Conservation (phyloP, 1,140 invertebrate genomes). For the Drosophila chauvacae region DNA sequence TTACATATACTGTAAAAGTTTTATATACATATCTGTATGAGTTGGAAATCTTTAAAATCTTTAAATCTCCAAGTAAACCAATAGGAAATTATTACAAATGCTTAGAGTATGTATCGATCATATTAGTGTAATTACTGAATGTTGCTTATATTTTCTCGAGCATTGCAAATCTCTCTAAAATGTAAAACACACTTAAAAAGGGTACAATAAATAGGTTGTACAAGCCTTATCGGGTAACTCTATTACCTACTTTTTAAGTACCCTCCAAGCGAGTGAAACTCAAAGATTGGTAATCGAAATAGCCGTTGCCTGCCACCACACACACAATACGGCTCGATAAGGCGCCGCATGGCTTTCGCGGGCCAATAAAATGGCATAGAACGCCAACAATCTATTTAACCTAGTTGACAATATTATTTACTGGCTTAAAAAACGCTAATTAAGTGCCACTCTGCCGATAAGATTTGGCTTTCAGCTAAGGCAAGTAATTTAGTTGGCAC, state of each 20-base stretch:
- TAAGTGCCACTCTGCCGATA: conserved; percentile 48
- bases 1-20: not conserved
- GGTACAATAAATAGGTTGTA: conserved; percentile 23
- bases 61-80: too few species aligned
- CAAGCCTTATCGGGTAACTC: conserved; percentile 30
- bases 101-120: not conserved
- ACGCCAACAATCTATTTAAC: conserved; percentile 29
- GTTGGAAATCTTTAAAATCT: too few species aligned
- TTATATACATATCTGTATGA: not conserved
- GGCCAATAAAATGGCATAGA: conserved; percentile 7
- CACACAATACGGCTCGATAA: conserved; percentile 43
- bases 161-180: not conserved
- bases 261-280: conserved; percentile 22
- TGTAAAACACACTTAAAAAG: conserved; percentile 2
- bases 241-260: conserved; percentile 30
- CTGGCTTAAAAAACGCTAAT: conserved; percentile 49
- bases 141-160: not conserved
- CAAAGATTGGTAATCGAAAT: conserved; percentile 32
- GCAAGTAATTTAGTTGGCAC: conserved; percentile 24
- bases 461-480: conserved; percentile 49
- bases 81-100: not conserved
- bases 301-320: conserved; percentile 2
- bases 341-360: conserved; percentile 30
- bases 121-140: not conserved
- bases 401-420: conserved; percentile 59